These are phyloP conservation scores for Pocillopora grandis DNA, from an alignment of 92 coral and sea anemone species.

Conservation along the genomic window DNA sequence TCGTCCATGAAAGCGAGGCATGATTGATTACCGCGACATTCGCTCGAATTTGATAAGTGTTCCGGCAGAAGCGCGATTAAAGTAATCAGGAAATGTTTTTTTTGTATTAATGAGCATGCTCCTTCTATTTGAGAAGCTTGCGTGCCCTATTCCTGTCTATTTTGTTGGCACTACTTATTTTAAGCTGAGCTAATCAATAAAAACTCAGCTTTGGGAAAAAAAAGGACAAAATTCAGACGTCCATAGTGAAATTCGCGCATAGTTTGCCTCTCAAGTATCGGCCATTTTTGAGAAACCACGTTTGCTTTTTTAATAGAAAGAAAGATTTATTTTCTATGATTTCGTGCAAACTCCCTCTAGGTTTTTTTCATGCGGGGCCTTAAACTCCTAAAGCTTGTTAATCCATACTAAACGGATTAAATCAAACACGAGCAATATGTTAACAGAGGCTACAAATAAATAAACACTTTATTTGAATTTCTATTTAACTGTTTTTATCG, in stretches of 20 bases:
- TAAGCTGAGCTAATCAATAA: neutral
- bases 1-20: neutral
- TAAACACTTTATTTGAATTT: constrained; percentile 2
- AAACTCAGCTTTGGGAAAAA: neutral
- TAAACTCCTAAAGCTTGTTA: neutral
- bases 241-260: neutral
- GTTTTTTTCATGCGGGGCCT: neutral
- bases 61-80: constrained; percentile 20
- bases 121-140: neutral
- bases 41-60: neutral
- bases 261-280: neutral
- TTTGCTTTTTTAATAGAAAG: neutral
- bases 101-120: constrained; percentile 15
- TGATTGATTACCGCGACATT: neutral
- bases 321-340: neutral
- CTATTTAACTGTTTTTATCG: neutral
- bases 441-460: neutral
- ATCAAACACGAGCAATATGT: constrained; percentile 2
- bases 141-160: neutral
- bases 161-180: neutral
- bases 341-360: constrained; percentile 1
- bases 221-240: neutral
- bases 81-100: constrained; percentile 7
- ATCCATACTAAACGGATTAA: constrained; percentile 21
- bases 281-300: neutral